Base-by-base conservation (phyloP, 2,113 vertebrate species). In the Pitta sordida region DNA sequence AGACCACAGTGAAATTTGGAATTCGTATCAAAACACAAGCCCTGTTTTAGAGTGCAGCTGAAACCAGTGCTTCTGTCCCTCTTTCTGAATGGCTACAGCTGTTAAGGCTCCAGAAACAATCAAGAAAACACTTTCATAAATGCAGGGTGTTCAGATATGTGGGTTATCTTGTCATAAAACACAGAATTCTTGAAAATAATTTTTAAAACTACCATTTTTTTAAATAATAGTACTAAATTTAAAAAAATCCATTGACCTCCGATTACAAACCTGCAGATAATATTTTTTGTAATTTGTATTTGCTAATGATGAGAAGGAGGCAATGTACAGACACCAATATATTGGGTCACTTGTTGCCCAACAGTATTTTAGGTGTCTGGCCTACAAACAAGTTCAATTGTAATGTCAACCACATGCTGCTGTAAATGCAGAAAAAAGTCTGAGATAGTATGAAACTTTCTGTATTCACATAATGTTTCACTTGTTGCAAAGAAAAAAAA, bases 21-120 rank as follows among this genome's bases (percentile, higher is more conserved):
- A 82, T 64, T 55, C 83, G 46, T 60, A 92, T 29, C 78, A 90
- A 81, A 83, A 87, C 74, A 94, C 84, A 96, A 93, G 81, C 78
- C 59, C 87, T 93, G 89, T 96, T 87, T 64, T 44, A 49, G 30
- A 37, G 27, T 10, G 84, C 92, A 95, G 86, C 89, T 85, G 71
- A 90, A 68, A 77, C 49, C 58, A 74, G 70, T 71, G 44, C 91
- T 81, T 59, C 86, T 83, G 79, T 89, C 58, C 77, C 70, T 37
- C 79, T 2, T 51, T 68, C 80, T 88, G 80, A 93, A 91, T 64
- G 32, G 70, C 70, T 71, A 58, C 93, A 96, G 91, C 95, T 97
- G 89, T n/a, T 81, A 80, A 84, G 44, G n/a, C 32, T 70, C 67
- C 80, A 86, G 58, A 68, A 82, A 78, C 43, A 73, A 78, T 43